These are phyloP conservation scores for Aleiodes testaceus DNA, from an alignment of 2,888 invertebrate genomes.

Conservation along the genomic window DNA sequence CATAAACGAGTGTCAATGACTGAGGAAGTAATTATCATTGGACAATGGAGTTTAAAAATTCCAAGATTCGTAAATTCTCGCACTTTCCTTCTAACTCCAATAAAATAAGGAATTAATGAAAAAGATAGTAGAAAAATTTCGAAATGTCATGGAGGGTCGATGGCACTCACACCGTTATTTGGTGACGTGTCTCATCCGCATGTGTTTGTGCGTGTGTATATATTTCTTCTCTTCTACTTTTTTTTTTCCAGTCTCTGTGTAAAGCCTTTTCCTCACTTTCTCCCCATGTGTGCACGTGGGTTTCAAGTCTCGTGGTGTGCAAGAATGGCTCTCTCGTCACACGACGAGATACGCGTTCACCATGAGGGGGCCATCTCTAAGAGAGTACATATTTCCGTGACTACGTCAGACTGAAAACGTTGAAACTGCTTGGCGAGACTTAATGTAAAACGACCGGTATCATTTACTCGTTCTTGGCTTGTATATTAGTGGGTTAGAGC, in stretches of 20 bases:
- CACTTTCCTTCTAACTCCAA: no score
- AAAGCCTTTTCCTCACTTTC: slow-evolving; percentile 11
- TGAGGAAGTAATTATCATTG: no score
- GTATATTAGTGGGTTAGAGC: slow-evolving; percentile 56
- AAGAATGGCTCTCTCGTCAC: neutral
- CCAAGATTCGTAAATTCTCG: no score
- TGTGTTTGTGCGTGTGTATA: neutral
- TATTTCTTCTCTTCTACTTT: slow-evolving; percentile 2
- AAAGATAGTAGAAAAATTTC: neutral
- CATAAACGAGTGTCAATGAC: neutral
- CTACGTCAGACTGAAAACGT: slow-evolving; percentile 47
- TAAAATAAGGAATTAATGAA: no score
- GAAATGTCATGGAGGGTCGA: neutral
- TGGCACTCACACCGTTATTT: neutral
- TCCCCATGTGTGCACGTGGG: slow-evolving; percentile 20
- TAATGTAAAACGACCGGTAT: slow-evolving; percentile 24
- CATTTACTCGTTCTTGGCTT: slow-evolving; percentile 19
- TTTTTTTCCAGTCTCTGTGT: neutral
- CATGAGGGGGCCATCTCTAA: neutral
- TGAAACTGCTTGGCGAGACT: slow-evolving; percentile 41
- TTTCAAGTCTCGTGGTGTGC: neutral
- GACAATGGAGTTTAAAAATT: no score
- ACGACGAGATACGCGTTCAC: neutral
- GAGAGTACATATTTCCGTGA: slow-evolving; percentile 52
- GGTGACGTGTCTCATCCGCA: neutral